A percentile compares a stretch with the other conserved stretches of the same genome.
Evolutionary conservation across 2,888 invertebrate species (phyloP).

Genomic region (Pristionchus mayeri): DNA sequence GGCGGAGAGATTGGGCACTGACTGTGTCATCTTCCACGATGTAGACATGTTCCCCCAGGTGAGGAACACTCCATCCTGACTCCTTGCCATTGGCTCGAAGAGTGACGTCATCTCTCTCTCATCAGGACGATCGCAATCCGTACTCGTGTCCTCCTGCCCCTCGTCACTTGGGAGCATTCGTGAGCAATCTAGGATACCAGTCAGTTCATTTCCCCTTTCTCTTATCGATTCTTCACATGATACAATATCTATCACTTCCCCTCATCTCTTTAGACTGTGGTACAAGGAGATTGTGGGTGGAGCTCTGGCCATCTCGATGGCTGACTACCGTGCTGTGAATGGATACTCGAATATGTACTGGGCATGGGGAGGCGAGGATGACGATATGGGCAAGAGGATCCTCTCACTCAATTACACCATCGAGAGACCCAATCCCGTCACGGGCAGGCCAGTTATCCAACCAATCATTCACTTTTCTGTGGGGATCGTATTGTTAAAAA

Average conservation of each 20-base stretch:
- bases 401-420: slow-evolving; percentile 74
- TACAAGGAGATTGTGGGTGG: slow-evolving; percentile 79
- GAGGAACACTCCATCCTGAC: background rate
- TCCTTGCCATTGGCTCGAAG: background rate
- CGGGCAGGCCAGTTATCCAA: slow-evolving; percentile 75
- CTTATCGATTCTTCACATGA: background rate
- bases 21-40: slow-evolving; percentile 76
- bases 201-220: slow-evolving; percentile 62
- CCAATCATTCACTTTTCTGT: no score
- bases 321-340: slow-evolving; percentile 78
- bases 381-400: slow-evolving; percentile 74
- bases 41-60: slow-evolving; percentile 78
- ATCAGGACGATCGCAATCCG: slow-evolving; percentile 77
- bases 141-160: slow-evolving; percentile 78
- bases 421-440: slow-evolving; percentile 71
- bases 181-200: slow-evolving; percentile 79
- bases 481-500: background rate
- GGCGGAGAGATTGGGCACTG: slow-evolving; percentile 71
- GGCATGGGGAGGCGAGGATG: slow-evolving; percentile 76
- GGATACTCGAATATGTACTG: slow-evolving; percentile 79
- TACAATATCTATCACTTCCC: background rate
- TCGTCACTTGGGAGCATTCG: slow-evolving; percentile 77
- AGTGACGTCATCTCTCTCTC: background rate
- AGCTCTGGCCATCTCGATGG: slow-evolving; percentile 77
- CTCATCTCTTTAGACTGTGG: slow-evolving; percentile 74